A percentile compares a stretch with the other conserved stretches of the same genome.
phyloP scores from a whole-genome alignment of 2,113 vertebrate genomes.

The Oreochromis niloticus region DNA sequence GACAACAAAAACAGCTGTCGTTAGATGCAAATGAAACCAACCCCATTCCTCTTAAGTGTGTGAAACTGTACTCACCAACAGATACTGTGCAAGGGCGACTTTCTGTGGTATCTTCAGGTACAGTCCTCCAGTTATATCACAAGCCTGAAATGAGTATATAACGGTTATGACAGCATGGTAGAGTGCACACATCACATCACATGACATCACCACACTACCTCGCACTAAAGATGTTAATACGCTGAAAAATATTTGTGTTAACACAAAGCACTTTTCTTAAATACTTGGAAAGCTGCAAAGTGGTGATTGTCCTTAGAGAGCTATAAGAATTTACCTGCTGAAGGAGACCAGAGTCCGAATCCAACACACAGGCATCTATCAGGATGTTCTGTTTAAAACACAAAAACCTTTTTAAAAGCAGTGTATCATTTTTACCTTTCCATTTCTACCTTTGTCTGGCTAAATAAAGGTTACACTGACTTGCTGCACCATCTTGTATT shows the following conservation, averaged over 20 bases:
- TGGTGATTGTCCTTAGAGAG: not conserved
- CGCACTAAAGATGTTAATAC: not conserved
- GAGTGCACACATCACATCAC: not conserved
- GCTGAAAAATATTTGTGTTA: not conserved
- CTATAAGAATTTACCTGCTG: constrained; percentile 77
- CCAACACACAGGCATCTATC: constrained; percentile 94
- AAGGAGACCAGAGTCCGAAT: constrained; percentile 90
- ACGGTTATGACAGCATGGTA: not conserved
- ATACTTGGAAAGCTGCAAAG: not conserved
- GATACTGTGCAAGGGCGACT: constrained; percentile 86
- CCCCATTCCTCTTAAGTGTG: not conserved
- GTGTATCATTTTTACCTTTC: not conserved
- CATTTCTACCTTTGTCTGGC: not conserved
- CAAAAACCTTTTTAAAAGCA: not conserved
- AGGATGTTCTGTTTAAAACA: constrained; percentile 80
- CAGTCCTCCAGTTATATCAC: constrained; percentile 93
- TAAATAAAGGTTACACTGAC: not conserved
- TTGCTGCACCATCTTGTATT: not conserved
- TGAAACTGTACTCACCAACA: constrained; percentile 77
- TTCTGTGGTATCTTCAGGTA: constrained; percentile 92
- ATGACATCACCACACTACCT: not conserved
- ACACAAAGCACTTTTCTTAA: not conserved
- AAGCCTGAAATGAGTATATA: constrained; percentile 76
- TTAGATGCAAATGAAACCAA: not conserved
- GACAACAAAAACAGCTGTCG: not conserved